Conservation (phyloP, 2,888 invertebrate genomes). For the Trichogramma evanescens region DNA sequence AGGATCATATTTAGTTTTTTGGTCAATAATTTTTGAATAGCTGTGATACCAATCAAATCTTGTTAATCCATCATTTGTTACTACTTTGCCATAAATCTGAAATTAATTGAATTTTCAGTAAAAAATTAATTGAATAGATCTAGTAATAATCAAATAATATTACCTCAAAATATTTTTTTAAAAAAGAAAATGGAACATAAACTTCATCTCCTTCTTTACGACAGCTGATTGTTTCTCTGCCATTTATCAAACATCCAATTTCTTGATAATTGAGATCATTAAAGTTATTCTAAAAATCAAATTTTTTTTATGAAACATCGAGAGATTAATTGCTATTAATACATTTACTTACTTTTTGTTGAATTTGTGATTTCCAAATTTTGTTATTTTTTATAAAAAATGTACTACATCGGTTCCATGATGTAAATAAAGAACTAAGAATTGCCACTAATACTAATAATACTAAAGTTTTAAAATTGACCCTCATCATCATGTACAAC, state of each 20-base stretch:
- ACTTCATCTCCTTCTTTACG: slow-evolving; percentile 78
- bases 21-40: slow-evolving; percentile 83
- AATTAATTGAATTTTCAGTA: slow-evolving; percentile 20
- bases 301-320: background rate
- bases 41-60: slow-evolving; percentile 93
- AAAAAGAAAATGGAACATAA: slow-evolving; percentile 85
- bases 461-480: slow-evolving; percentile 70
- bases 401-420: slow-evolving; percentile 72
- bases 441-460: slow-evolving; percentile 50
- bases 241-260: slow-evolving; percentile 84
- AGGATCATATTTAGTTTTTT: slow-evolving; percentile 82
- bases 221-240: slow-evolving; percentile 74
- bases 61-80: slow-evolving; percentile 64
- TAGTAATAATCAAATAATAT: slow-evolving; percentile 21
- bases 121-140: background rate
- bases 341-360: slow-evolving; percentile 34
- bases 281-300: slow-evolving; percentile 32
- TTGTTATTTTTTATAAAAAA: slow-evolving; percentile 41
- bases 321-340: background rate
- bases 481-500: slow-evolving; percentile 64
- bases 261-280: slow-evolving; percentile 55
- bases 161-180: slow-evolving; percentile 90
- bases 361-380: slow-evolving; percentile 41
- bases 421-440: slow-evolving; percentile 61
- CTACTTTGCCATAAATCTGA: slow-evolving; percentile 79